Evolutionary conservation across 2,797 vertebrate species (phyloP).

Genomic region (Alca torda): DNA sequence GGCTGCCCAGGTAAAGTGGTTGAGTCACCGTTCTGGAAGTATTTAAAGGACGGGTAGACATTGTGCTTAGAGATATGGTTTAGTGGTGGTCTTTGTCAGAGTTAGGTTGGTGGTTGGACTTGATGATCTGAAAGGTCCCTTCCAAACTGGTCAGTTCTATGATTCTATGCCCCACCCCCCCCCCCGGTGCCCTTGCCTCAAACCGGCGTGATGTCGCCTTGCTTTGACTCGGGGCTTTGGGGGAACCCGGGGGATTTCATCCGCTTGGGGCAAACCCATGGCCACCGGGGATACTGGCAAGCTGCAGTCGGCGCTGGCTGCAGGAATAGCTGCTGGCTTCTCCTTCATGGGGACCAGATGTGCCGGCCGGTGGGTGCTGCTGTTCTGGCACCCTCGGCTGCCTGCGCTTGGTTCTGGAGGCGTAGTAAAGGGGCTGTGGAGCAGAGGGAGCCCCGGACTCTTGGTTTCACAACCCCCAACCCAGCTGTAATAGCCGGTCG

Average conservation of each 20-base stretch:
- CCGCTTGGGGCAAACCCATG: neutral
- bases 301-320: neutral
- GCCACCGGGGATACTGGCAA: fast-evolving
- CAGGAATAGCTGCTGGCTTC: neutral
- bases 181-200: neutral
- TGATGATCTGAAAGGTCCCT: no score
- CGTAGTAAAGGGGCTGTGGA: neutral
- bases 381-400: neutral
- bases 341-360: neutral
- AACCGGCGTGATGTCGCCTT: fast-evolving
- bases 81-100: no score
- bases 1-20: no score
- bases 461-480: neutral
- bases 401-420: fast-evolving
- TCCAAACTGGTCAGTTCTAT: no score
- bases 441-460: neutral
- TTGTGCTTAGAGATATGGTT: no score
- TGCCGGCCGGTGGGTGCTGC: neutral
- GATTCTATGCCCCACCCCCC: neutral
- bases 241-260: neutral
- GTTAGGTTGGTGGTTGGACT: no score
- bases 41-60: no score
- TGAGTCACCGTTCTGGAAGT: no score
- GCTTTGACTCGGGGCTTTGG: fast-evolving
- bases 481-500: neutral